Base-by-base conservation (phyloP, 1,140 invertebrate genomes). In the Drosophila subobscura region DNA sequence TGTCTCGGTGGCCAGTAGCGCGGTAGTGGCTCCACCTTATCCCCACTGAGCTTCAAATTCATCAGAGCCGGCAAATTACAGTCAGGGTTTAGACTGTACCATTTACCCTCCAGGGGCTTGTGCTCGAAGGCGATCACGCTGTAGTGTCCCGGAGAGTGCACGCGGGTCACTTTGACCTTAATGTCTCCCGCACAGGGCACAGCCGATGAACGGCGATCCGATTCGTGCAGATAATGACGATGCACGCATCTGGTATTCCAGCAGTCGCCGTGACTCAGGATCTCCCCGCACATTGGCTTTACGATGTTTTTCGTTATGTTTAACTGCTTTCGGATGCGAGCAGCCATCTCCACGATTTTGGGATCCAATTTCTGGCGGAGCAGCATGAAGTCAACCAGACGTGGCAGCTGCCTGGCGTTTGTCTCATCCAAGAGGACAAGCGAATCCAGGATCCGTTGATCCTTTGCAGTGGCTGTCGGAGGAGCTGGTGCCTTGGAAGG, bases 1-100 rank as follows among this genome's bases (percentile, higher is more conserved):
- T 42, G 27, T n/a, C 41, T 16, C 0, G 83, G 81, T 1, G 81
- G 81, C 81, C 81, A 85, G 10, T 60, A 61, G 3, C 60, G 77
- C 4, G 14, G 10, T 4, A 25, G 12, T 5, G 14, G 6, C 2
- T 64, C 27, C 6, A 29, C 27, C 0, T 29, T 23, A 27, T 46
- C 41, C 12, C 3, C 77, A 3, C 14, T 80, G 60, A 64, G 10
- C 2, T 23, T 27, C 8, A 84, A 20, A 0, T 85, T 47, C 3
- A 76, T 4, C 3, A 41, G 8, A 0, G 40, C 3, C 3, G 14
- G 6, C 10, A 37, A 37, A 37, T 37, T 37, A 4, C 33, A 4
- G 4, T 37, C 10, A 0, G n/a, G 14, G 0, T 40, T 4, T 2
- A 63, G 5, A 0, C 1, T 0, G 5, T 53, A 12, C 80, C 80